Base-by-base conservation (phyloP, 2,113 vertebrate species). In the Eubucco bourcierii region DNA sequence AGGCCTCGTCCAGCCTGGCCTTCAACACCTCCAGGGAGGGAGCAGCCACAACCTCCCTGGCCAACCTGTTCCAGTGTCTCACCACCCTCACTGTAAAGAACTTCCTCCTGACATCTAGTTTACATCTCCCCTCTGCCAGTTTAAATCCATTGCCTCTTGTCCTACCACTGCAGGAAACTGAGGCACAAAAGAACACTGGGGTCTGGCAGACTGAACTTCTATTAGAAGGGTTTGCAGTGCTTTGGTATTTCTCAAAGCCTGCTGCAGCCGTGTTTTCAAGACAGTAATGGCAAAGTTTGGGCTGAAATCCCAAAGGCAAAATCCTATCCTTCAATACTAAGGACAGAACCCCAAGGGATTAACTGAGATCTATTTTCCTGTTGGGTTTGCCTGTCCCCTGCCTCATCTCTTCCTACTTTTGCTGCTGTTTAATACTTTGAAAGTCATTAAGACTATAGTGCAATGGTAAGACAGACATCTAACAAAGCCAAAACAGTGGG, bases 281-380 rank as follows among this genome's bases (percentile, higher is more conserved):
- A 34, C 18, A 61, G 1, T 27, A 63, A 41, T 28, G 7, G 13
- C 28, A 74, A 83, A 75, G 5, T 0, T 24, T 0, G 20, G 3
- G 11, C 25, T 90, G 59, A 77, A 88, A 80, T 15, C 5, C 4
- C 2, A 9, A 58, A 10, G 25, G 12, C 2, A 31, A 93, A 84
- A 21, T 65, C 44, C 18, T 78, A 13, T 6, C 21, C 8, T 25
- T 4, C 0, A 1, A 2, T 24, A 4, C 15, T 68, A 18, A 73
- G 27, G 24, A 34, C 9, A 73, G 5, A 89, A 1, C 12, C 19
- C 9, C 7, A 34, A 0, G 0, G 15, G 16, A 10, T 29, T 65
- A 74, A 67, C 3, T 1, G 8, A 80, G 20, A 64, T 23, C 9
- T 67, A 1, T 1, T 8, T 50, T 84, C 16, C 31, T 68, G 12